Conservation (phyloP, 2,113 vertebrate genomes). For the Chaetorhynchus papuensis region DNA sequence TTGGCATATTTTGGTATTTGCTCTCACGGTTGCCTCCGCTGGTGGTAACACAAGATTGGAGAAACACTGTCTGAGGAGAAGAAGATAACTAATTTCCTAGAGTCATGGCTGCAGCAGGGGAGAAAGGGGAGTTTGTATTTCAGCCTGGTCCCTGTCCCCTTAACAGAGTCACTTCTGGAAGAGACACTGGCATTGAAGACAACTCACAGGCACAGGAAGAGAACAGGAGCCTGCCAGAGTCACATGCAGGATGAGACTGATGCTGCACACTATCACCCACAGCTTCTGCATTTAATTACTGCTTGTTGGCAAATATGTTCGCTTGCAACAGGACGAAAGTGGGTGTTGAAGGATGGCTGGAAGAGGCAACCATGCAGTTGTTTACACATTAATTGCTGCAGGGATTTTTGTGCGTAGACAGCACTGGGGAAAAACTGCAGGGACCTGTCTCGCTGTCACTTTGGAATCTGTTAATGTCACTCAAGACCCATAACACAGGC, state of each 20-base stretch:
- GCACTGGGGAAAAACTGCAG: background rate
- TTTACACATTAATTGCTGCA: background rate
- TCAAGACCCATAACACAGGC: background rate
- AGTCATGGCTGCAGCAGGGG: background rate
- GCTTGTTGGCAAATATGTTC: background rate
- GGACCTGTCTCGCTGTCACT: background rate
- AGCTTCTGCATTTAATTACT: background rate
- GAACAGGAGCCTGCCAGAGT: background rate
- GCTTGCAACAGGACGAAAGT: background rate
- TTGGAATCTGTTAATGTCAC: background rate
- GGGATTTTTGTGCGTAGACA: background rate
- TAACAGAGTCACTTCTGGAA: background rate
- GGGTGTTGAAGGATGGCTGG: background rate
- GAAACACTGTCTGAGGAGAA: background rate
- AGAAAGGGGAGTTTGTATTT: background rate
- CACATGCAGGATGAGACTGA: background rate
- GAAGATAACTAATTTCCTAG: background rate
- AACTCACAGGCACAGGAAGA: background rate
- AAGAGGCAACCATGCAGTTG: background rate
- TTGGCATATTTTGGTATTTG: background rate
- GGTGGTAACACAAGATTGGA: background rate
- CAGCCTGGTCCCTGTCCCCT: background rate
- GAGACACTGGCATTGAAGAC: background rate
- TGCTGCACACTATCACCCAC: background rate
- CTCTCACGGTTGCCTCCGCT: background rate